Evolutionary conservation across 2,888 invertebrate genomes (phyloP).

Genomic region (Cerastis leucographa): DNA sequence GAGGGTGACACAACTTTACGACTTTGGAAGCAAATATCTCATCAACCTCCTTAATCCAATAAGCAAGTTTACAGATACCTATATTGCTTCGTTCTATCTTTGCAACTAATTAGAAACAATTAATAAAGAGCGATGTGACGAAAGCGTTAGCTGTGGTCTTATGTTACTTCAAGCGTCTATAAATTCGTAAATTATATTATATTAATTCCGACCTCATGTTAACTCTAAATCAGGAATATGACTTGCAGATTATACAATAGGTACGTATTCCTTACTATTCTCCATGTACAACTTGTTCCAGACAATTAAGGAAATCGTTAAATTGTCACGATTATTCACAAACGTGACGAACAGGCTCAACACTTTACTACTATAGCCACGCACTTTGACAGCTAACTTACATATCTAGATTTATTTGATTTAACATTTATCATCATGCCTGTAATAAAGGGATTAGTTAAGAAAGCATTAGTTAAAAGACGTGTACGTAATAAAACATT

Average conservation of each 20-base stretch:
- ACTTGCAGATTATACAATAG: neutral
- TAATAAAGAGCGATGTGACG: neutral
- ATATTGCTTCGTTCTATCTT: neutral
- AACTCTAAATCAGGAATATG: neutral
- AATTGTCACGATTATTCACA: slow-evolving; percentile 53
- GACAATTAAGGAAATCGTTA: slow-evolving; percentile 48
- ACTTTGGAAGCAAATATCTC: too few relatives aligned
- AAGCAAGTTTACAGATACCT: neutral
- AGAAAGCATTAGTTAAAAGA: too few relatives aligned
- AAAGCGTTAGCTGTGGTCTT: neutral
- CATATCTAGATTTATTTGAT: neutral
- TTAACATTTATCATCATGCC: too few relatives aligned
- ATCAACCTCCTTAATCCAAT: neutral
- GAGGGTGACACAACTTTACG: too few relatives aligned
- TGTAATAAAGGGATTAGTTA: too few relatives aligned
- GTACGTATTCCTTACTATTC: neutral
- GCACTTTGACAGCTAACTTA: slow-evolving; percentile 30
- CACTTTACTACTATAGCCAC: slow-evolving; percentile 15
- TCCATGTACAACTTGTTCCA: slow-evolving; percentile 34
- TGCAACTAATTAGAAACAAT: neutral
- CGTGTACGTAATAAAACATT: too few relatives aligned
- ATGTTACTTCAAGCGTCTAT: neutral
- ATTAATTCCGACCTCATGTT: neutral
- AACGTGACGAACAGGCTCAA: slow-evolving; percentile 41
- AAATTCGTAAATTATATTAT: neutral